Base-by-base conservation (phyloP, 2,888 invertebrate species). In the Psococerastis gibbosa region DNA sequence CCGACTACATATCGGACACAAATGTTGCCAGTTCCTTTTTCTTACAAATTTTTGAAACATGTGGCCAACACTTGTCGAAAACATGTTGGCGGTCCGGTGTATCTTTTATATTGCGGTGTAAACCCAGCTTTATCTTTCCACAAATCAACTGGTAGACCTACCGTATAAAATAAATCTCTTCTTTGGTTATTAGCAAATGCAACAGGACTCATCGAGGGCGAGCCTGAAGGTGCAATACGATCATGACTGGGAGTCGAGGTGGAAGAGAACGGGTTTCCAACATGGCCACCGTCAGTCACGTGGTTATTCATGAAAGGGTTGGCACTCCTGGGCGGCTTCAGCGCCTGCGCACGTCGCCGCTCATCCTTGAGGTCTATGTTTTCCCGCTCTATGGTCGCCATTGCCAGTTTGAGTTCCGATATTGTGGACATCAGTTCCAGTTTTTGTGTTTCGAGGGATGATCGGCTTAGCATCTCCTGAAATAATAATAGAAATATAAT, bases 391-490 rank as follows among this genome's bases (percentile, higher is more conserved):
- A 89, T 68, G 27, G 82, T 77, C 3, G 84, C 79, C 50, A 83
- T 77, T 51, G 84, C 80, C 48, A 92, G 66, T 55, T 94, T 87
- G 52, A 95, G 70, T 59, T 89, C 91, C 48, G 92, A 89, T 52
- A 97, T 70, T 52, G 94, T 88, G 32, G 88, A 85, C 66, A 95
- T 70, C 50, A 97, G 66, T 62, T 95, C 94, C 54, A 95, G 64
- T 63, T 94, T 92, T 63, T 92, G 91, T 0, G 91, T 91, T 67
- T 95, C 94, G 48, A 94, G 62, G 2, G 88, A 80, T 16, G 91
- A 88, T 44, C 88, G 71, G 43, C 82, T 79, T 43, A 91, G 65
- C 66, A 89, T 73, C 69, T 89, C 87, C 84, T 85, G 61, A 9
- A 59, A 46, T 43, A 43, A 47, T 33, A 38, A 47, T 42, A 43